Percentiles rank a stretch among this genome's conserved stretches.
Evolutionary conservation across 2,888 invertebrate species (phyloP).

Genomic region (Thyatira batis): DNA sequence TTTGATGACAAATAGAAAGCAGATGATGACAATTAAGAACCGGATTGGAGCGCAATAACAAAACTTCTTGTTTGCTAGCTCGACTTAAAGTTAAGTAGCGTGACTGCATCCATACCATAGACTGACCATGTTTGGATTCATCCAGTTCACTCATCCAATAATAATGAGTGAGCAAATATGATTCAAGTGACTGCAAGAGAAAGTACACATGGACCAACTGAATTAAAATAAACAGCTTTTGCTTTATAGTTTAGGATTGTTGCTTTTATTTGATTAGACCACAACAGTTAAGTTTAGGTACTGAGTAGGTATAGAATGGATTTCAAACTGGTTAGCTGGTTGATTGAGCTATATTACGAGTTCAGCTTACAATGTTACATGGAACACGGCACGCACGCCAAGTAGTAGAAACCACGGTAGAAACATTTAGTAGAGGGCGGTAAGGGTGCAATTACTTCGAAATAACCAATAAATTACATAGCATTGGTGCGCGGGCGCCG

Average conservation of each 20-base stretch:
- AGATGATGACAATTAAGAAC: slow-evolving; percentile 51
- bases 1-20: slow-evolving; percentile 47
- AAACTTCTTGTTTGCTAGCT: slow-evolving; percentile 33
- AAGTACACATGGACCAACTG: neutral
- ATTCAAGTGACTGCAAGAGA: slow-evolving; percentile 11
- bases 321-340: neutral
- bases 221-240: neutral
- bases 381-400: slow-evolving; percentile 33
- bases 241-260: too few species aligned
- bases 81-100: slow-evolving; percentile 53
- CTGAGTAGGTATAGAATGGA: too few species aligned
- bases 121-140: slow-evolving; percentile 21
- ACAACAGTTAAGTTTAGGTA: too few species aligned
- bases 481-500: slow-evolving; percentile 56
- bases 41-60: slow-evolving; percentile 33
- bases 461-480: slow-evolving; percentile 62
- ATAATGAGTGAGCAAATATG: slow-evolving; percentile 29
- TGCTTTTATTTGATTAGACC: too few species aligned
- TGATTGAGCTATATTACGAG: slow-evolving; percentile 1
- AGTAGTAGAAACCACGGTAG: slow-evolving; percentile 46
- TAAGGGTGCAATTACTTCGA: slow-evolving; percentile 70
- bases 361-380: slow-evolving; percentile 16
- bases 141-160: slow-evolving; percentile 40
- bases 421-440: slow-evolving; percentile 62
- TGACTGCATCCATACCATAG: slow-evolving; percentile 33